A percentile compares a stretch with the other conserved stretches of the same genome.
Evolutionary conservation across 2,888 invertebrate species (phyloP).

Genomic region (Spisula solida): DNA sequence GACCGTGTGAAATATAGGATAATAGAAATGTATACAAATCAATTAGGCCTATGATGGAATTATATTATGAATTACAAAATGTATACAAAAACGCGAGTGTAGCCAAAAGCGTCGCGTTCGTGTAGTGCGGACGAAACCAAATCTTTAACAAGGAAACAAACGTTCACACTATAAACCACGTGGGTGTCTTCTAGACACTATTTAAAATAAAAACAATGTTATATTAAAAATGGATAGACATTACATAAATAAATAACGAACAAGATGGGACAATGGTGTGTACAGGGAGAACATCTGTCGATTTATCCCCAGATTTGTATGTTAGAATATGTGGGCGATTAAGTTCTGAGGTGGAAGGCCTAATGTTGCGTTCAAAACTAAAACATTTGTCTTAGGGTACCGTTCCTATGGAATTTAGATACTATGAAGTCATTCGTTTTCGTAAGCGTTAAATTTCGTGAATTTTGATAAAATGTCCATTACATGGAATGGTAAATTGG

Average conservation of each 20-base stretch:
- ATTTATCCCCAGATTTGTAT: conserved; percentile 1
- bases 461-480: too few relatives aligned
- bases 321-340: neutral
- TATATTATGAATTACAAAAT: neutral
- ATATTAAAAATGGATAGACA: conserved; percentile 20
- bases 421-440: neutral
- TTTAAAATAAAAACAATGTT: conserved; percentile 5
- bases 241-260: conserved; percentile 5
- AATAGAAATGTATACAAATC: neutral
- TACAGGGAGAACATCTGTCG: neutral
- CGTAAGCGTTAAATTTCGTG: too few relatives aligned
- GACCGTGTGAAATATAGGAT: neutral
- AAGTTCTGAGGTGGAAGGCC: neutral
- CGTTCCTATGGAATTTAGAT: too few relatives aligned
- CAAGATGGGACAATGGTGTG: neutral
- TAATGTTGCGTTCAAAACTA: neutral
- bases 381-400: too few relatives aligned
- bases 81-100: neutral
- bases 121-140: neutral
- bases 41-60: neutral
- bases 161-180: neutral
- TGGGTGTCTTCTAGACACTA: neutral
- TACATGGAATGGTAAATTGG: too few relatives aligned
- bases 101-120: conserved; percentile 2
- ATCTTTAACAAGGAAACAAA: neutral